Evolutionary conservation across 2,888 invertebrate species (phyloP).

Genomic region (Pachliopta kotzebuea): DNA sequence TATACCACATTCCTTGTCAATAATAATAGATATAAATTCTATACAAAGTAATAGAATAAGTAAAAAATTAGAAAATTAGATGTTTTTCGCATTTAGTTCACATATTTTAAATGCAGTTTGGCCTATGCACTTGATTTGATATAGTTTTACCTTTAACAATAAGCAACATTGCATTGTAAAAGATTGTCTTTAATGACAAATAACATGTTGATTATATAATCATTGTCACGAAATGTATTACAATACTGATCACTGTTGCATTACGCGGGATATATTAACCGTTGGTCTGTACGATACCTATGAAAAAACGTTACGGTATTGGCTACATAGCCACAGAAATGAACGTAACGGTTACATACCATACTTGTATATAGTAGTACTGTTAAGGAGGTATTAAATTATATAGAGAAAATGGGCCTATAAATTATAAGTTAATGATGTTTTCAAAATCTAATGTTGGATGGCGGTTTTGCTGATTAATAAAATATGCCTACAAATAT

Average conservation of each 20-base stretch:
- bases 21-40: too few species aligned
- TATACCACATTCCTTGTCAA: too few species aligned
- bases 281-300: constrained; percentile 4
- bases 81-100: too few species aligned
- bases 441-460: constrained; percentile 31
- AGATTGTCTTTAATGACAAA: neutral
- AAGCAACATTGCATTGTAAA: neutral
- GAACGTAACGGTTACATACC: constrained; percentile 42
- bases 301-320: constrained; percentile 31
- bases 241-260: neutral
- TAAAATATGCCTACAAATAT: neutral
- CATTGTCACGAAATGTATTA: neutral
- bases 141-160: too few species aligned
- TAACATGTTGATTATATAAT: neutral
- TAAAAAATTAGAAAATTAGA: too few species aligned
- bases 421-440: constrained; percentile 50
- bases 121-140: too few species aligned
- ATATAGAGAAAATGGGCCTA: constrained; percentile 42
- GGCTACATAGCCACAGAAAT: constrained; percentile 26
- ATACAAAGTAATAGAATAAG: too few species aligned
- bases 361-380: constrained; percentile 39
- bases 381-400: constrained; percentile 33
- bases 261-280: neutral
- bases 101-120: too few species aligned
- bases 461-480: too few species aligned